These are phyloP conservation scores for Hippoglossus hippoglossus DNA, from an alignment of 2,797 vertebrate species.

Conservation along the genomic window DNA sequence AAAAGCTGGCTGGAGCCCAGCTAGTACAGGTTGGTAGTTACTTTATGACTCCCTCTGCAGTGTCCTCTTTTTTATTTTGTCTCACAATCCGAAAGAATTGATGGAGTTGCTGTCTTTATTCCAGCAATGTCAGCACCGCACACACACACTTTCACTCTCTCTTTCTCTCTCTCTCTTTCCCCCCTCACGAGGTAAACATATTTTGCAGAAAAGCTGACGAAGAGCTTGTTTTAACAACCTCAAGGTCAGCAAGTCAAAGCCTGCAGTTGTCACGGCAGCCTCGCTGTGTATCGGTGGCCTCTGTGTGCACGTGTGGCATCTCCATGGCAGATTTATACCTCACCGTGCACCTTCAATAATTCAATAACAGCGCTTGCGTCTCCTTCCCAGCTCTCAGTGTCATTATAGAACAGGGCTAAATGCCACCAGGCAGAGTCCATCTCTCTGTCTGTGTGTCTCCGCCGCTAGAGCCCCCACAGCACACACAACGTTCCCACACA, in stretches of 20 bases:
- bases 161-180: conserved; percentile 44
- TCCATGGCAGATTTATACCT: conserved; percentile 81
- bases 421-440: conserved; percentile 75
- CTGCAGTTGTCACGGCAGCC: conserved; percentile 75
- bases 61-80: conserved; percentile 64
- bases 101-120: conserved; percentile 78
- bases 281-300: conserved; percentile 59
- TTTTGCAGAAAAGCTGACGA: conserved; percentile 84
- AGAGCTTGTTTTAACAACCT: conserved; percentile 85
- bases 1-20: conserved; percentile 50
- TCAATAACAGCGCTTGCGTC: conserved; percentile 79
- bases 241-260: conserved; percentile 85
- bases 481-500: conserved; percentile 20
- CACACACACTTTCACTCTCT: conserved; percentile 41
- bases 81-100: conserved; percentile 75
- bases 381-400: conserved; percentile 76
- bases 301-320: conserved; percentile 60
- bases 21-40: conserved; percentile 59
- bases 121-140: conserved; percentile 73
- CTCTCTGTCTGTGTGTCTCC: conserved; percentile 58
- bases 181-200: conserved; percentile 80
- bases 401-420: conserved; percentile 80
- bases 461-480: conserved; percentile 35
- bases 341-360: conserved; percentile 81
- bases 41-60: conserved; percentile 60